phyloP scores from a whole-genome alignment of 2,113 vertebrate species.

The Anguilla japonica region DNA sequence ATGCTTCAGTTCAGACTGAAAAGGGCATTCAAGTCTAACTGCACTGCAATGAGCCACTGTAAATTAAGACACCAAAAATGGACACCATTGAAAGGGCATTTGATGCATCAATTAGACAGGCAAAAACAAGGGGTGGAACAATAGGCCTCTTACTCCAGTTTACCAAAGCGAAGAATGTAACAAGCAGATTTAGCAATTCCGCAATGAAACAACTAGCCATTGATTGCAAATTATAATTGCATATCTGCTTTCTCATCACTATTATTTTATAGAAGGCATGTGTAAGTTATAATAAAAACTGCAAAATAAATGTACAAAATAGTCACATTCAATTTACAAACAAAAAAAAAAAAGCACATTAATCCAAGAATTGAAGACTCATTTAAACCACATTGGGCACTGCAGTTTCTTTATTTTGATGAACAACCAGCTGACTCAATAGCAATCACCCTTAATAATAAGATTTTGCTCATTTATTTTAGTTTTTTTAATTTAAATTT shows the following conservation, averaged over 20 bases:
- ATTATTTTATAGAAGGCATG: too few species aligned
- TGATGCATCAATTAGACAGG: background rate
- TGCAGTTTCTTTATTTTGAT: background rate
- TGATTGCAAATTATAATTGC: too few species aligned
- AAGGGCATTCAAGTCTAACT: too few species aligned
- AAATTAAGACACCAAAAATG: background rate
- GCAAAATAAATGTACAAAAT: too few species aligned
- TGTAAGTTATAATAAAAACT: too few species aligned
- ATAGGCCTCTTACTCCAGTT: background rate
- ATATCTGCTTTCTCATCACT: too few species aligned
- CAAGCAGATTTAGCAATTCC: background rate
- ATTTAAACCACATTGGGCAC: background rate
- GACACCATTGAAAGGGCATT: background rate
- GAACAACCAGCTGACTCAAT: conserved; percentile 1
- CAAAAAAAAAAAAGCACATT: background rate
- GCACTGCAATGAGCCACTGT: background rate
- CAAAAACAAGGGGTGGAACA: background rate
- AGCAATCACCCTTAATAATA: conserved; percentile 19
- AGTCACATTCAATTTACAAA: background rate
- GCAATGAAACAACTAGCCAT: background rate
- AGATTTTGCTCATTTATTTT: conserved; percentile 18
- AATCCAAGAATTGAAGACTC: background rate
- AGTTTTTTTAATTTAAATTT: background rate
- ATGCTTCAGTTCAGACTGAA: too few species aligned
- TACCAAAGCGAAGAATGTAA: background rate